phyloP scores from a whole-genome alignment of 92 coral and sea anemone species.

The Epizoanthus scotinus region DNA sequence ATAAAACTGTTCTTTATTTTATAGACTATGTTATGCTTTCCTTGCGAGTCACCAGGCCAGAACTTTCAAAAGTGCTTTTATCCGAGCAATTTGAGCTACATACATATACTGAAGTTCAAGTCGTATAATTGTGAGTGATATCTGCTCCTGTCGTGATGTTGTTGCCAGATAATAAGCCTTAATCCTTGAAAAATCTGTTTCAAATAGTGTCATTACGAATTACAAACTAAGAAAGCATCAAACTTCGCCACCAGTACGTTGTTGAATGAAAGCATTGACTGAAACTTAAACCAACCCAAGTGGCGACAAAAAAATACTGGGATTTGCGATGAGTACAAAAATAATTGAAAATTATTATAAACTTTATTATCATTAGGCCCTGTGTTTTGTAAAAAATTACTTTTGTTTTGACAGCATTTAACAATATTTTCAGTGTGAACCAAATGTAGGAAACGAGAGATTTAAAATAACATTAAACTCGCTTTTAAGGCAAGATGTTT shows the following conservation, averaged over 20 bases:
- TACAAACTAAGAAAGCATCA: background rate
- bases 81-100: no score
- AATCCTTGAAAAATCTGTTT: constrained; percentile 18
- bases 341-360: background rate
- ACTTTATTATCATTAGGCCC: background rate
- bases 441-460: constrained; percentile 6
- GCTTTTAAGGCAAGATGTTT: constrained; percentile 41
- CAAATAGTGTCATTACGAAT: constrained; percentile 6
- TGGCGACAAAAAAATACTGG: background rate
- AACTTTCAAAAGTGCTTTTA: no score
- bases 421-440: constrained; percentile 35
- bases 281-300: background rate
- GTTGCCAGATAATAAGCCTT: background rate
- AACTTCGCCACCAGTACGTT: constrained; percentile 25
- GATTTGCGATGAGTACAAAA: background rate
- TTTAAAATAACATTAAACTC: constrained; percentile 36
- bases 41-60: no score
- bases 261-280: constrained; percentile 35
- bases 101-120: no score
- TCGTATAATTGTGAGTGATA: no score
- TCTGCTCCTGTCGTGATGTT: no score
- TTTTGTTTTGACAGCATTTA: constrained; percentile 30
- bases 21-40: no score
- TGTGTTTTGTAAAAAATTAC: constrained; percentile 2
- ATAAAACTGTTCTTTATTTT: no score